Conservation (phyloP, 2,113 vertebrate species). For the Poicephalus meyeri region DNA sequence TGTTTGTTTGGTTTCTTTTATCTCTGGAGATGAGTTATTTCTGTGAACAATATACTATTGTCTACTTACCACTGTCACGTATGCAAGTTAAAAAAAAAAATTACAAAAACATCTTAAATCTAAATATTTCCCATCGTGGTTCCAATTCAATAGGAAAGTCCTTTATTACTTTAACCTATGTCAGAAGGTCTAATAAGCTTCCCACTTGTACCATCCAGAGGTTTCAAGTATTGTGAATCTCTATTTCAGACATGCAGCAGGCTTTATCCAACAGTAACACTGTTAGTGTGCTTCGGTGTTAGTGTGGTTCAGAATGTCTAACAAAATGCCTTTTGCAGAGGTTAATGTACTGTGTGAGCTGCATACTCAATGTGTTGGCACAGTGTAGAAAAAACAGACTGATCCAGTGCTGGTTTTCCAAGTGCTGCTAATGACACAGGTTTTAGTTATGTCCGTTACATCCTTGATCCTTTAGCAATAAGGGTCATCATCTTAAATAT, state of each 20-base stretch:
- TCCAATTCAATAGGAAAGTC: not conserved
- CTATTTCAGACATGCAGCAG: not conserved
- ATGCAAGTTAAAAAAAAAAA: not conserved
- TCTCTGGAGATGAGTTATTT: not conserved
- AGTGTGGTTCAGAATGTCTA: not conserved
- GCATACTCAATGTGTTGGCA: not conserved
- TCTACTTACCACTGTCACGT: not conserved
- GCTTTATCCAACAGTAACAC: not conserved
- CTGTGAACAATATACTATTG: not conserved
- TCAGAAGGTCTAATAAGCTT: not conserved
- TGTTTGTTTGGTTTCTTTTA: not conserved
- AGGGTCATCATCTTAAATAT: not conserved
- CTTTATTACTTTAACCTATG: not conserved
- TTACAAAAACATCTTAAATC: not conserved
- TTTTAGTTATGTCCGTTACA: not conserved
- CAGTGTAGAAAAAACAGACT: not conserved
- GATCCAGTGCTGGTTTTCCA: not conserved
- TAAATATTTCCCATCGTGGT: not conserved
- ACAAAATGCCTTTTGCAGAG: not conserved
- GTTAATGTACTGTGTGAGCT: fast-evolving
- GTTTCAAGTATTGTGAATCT: not conserved
- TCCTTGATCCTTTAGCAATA: not conserved
- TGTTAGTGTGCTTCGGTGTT: not conserved
- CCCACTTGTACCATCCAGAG: not conserved
- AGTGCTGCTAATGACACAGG: not conserved